Evolutionary conservation across 1,140 invertebrate species (phyloP).

Genomic region (Plodia interpunctella): DNA sequence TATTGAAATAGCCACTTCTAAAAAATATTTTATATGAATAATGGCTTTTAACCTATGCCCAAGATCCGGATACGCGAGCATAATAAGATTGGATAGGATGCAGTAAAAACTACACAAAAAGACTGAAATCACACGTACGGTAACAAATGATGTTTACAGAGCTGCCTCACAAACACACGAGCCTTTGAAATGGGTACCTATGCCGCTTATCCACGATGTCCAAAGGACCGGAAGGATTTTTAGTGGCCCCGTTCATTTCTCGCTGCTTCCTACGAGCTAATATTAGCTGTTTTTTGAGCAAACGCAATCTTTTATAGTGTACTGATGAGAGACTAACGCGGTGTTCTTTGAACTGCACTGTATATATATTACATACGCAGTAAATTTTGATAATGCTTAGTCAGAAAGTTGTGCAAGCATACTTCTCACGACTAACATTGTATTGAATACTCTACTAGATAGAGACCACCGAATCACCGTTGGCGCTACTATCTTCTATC

Average conservation of each 20-base stretch:
- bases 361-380: neutral
- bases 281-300: conserved; percentile 34
- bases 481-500: no score
- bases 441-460: no score
- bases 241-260: conserved; percentile 26
- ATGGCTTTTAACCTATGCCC: conserved; percentile 16
- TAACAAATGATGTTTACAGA: conserved; percentile 57
- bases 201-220: conserved; percentile 40
- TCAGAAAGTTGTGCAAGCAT: neutral
- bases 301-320: conserved; percentile 26
- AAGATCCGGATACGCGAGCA: conserved; percentile 40
- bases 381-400: neutral
- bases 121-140: conserved; percentile 41
- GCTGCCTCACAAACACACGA: conserved; percentile 40
- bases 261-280: conserved; percentile 19
- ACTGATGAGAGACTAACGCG: neutral
- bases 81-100: conserved; percentile 47
- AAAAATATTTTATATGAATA: neutral
- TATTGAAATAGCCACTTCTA: neutral
- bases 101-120: conserved; percentile 45
- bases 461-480: no score
- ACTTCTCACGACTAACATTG: no score
- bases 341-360: neutral
- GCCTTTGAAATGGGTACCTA: conserved; percentile 53
- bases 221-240: conserved; percentile 63